Conservation (phyloP, 2,888 invertebrate species). For the Rotaria magnacalcarata region DNA sequence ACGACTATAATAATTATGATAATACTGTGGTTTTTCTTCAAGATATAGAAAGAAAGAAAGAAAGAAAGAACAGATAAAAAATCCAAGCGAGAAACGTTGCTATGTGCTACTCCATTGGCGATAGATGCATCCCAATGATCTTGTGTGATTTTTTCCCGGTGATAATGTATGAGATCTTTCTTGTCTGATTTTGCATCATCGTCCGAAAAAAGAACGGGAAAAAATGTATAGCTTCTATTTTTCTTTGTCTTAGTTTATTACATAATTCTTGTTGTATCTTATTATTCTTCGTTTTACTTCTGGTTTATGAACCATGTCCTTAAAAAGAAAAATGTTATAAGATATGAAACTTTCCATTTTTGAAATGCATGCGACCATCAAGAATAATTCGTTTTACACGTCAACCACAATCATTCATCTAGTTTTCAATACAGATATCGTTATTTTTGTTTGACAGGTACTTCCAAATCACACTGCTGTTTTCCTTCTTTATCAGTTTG, state of each 20-base stretch:
- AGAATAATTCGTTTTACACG: not conserved
- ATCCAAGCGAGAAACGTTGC: not conserved
- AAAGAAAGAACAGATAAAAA: not conserved
- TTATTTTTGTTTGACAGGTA: too few species aligned
- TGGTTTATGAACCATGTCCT: too few species aligned
- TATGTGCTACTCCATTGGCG: not conserved
- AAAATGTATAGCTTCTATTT: conserved; percentile 3
- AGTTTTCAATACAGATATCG: too few species aligned
- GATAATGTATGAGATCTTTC: not conserved
- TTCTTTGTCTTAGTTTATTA: not conserved
- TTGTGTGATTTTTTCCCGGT: not conserved
- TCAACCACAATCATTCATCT: not conserved
- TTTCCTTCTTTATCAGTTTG: not conserved
- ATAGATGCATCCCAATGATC: not conserved
- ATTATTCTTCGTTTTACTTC: too few species aligned
- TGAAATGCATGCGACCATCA: not conserved
- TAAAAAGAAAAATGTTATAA: too few species aligned
- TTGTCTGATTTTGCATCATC: not conserved
- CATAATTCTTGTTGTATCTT: not conserved
- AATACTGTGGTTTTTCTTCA: not conserved
- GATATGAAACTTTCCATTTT: not conserved
- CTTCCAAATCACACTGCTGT: not conserved
- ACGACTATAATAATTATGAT: not conserved
- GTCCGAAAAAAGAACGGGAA: not conserved
- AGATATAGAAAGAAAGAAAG: too few species aligned